Evolutionary conservation across 2,888 invertebrate species (phyloP).

Genomic region (Drosophila greeni): DNA sequence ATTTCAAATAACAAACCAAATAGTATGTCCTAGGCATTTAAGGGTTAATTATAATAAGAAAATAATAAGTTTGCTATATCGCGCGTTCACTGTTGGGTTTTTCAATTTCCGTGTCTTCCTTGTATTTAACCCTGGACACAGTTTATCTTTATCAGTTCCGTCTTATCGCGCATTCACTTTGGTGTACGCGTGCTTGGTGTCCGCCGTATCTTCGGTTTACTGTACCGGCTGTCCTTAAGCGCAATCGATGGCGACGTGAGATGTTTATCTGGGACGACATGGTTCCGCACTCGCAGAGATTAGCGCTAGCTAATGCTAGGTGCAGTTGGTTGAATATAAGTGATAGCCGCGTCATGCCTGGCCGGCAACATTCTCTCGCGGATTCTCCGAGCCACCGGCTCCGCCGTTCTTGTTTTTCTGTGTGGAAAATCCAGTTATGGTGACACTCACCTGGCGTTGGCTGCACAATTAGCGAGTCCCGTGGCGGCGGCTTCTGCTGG

Average conservation of each 20-base stretch:
- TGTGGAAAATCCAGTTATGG: constrained; percentile 6
- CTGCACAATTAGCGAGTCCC: constrained; percentile 83
- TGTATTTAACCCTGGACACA: not conserved
- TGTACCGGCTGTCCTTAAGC: constrained; percentile 14
- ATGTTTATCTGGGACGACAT: constrained; percentile 30
- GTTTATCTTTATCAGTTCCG: not conserved
- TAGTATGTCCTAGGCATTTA: not conserved
- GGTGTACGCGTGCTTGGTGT: not conserved
- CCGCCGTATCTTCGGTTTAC: constrained; percentile 17
- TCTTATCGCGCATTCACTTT: not conserved
- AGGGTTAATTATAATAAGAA: not conserved
- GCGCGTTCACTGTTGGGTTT: not conserved
- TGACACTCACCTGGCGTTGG: constrained; percentile 83
- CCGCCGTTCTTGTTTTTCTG: not conserved
- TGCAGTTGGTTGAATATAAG: constrained; percentile 1
- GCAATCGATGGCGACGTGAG: constrained; percentile 33
- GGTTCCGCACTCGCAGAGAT: constrained; percentile 29
- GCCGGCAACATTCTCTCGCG: constrained; percentile 10
- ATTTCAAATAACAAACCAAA: not conserved
- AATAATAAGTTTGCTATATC: not conserved
- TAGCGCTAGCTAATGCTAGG: constrained; percentile 9
- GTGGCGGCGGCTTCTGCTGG: constrained; percentile 57
- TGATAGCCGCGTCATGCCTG: constrained; percentile 17
- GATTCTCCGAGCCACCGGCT: constrained; percentile 6
- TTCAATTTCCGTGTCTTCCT: not conserved